Base-by-base conservation (phyloP, 2,888 invertebrate genomes). In the Diarsia brunnea region DNA sequence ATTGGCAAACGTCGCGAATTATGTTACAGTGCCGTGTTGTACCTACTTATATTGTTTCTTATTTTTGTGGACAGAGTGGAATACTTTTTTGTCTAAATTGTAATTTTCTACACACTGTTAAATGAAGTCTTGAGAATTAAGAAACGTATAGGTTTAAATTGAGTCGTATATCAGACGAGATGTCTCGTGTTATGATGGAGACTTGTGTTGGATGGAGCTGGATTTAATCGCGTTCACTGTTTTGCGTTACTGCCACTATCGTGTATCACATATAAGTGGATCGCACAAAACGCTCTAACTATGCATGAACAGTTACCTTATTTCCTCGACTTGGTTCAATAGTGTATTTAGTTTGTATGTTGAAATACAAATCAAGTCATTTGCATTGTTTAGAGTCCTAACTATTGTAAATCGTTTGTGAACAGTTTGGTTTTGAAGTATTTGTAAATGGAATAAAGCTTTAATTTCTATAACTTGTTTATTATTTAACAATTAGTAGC, bases 401-500 rank as follows among this genome's bases (percentile, higher is more conserved):
- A 27, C n/a, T 45, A 64, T 71, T 73, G 69, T 70, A 81, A 82
- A 84, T 76, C 14, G 68, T 73, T 80, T 80, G 87, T 84, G 79
- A 79, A 47, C 66, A 27, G 69, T 76, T 74, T 78, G 75, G 16
- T 43, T 53, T 76, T 53, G 51, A 78, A 77, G 64, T 83, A 27
- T 71, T 77, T 73, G 82, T 87, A 47, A 71, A 87, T 78, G 71
- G 8, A 86, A 87, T 79, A 69, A 73, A 79, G 67, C 45, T 67
- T 60, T 78, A 49, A 63, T 78, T 69, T 65, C n/a, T 49, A 64
- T 21, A 81, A 75, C 11, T 43, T 60, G 43, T 85, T 84, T 86
- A 84, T 75, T 86, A 21, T 47, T 58, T 74, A 69, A 81, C 64
- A 74, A 78, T 77, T 75, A 76, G 12, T 45, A 71, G 7, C 64